Evolutionary conservation across 2,113 vertebrate genomes (phyloP), one percentile per base, ranked within the genome.

Genomic region (Passer montanus): DNA sequence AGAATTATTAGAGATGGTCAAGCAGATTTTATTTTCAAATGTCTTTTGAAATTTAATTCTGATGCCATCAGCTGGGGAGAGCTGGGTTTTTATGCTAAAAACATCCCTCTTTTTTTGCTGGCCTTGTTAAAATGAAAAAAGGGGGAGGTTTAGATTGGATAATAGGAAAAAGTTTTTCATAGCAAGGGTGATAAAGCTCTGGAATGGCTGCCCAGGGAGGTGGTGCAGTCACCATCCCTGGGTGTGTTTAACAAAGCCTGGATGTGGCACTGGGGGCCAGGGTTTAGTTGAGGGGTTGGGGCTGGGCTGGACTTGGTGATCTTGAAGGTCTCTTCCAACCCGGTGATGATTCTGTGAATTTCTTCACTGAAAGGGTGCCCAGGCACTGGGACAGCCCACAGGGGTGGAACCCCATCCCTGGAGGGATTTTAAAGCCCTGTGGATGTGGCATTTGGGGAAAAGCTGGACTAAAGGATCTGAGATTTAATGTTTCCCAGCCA

Each of bases 401-500:
- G 26, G 35, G 49, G 4, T 43, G 66, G 20, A 31, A 3, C 33
- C 33, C 66, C 66, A 55, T 44, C 13, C 49, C 41, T 26, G 43
- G 17, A 33, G 50, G 22, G 86, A 11, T 73, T 58, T 26, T 5
- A n/a, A 18, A 50, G 9, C 50, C 49, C 3, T 10, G 58, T 43
- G 43, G 10, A 43, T 23, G 50, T 58, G 76, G 11, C 50, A 27
- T 31, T 3, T 23, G 86, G 67, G 76, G 7, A 27, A 8, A 27
- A 11, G 2, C 0, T 14, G 49, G 7, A 10, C 43, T 64, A 4
- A 0, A 5, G 10, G 24, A 7, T 18, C 14, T 21, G 13, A 1
- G 19, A 2, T 17, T 2, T 1, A 0, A 0, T 0, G 0, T n/a
- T 53, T 53, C 33, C 1, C 24, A 19, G 26, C 2, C 41, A 7